Conservation (phyloP, 2,888 invertebrate genomes). For the Agrilus biguttatus region DNA sequence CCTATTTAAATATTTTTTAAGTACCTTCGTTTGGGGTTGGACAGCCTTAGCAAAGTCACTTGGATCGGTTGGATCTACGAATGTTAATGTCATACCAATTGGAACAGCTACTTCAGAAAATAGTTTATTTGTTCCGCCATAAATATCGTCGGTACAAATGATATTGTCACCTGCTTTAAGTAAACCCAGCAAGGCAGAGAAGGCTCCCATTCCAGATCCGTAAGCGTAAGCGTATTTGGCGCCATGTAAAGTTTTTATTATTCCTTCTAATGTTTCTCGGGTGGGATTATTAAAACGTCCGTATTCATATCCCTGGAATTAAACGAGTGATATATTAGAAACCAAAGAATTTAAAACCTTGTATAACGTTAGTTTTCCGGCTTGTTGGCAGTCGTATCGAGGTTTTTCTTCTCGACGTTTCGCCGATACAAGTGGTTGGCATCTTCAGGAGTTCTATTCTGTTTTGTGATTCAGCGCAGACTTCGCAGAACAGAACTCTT, state of each 20-base stretch:
- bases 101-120: conserved; percentile 33
- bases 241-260: conserved; percentile 72
- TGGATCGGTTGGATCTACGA: conserved; percentile 57
- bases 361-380: too few relatives aligned
- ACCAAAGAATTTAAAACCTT: too few relatives aligned
- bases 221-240: conserved; percentile 67
- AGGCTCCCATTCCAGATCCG: conserved; percentile 76
- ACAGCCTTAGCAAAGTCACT: conserved; percentile 49
- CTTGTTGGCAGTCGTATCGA: too few relatives aligned
- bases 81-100: conserved; percentile 50
- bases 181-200: conserved; percentile 55
- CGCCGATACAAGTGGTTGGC: too few relatives aligned
- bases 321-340: conserved; percentile 4
- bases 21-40: conserved; percentile 68
- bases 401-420: too few relatives aligned
- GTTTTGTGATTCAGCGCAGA: too few relatives aligned
- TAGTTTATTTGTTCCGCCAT: conserved; percentile 73
- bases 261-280: conserved; percentile 66
- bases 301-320: conserved; percentile 64
- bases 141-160: conserved; percentile 74
- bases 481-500: too few relatives aligned
- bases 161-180: conserved; percentile 73
- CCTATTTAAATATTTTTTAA: conserved; percentile 9
- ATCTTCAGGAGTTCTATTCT: too few relatives aligned
- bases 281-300: conserved; percentile 86